Evolutionary conservation across 2,113 vertebrate species (phyloP).

Genomic region (Zosterops borbonicus): DNA sequence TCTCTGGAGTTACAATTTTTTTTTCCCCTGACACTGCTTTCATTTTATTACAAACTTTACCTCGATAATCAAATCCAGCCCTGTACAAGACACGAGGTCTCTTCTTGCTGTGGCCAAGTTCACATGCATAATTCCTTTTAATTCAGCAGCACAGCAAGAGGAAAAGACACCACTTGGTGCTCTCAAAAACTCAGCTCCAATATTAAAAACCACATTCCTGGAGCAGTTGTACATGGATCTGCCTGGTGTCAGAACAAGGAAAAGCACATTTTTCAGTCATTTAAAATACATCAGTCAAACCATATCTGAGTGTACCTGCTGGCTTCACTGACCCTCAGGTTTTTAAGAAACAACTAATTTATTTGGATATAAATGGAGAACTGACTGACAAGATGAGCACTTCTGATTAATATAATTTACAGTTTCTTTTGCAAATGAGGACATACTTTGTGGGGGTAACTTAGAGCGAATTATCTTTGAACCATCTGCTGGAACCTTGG

Average conservation of each 20-base stretch:
- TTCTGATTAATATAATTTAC: not conserved
- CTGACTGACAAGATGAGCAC: not conserved
- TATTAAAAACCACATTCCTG: slow-evolving; percentile 44
- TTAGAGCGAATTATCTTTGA: not conserved
- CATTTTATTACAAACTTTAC: slow-evolving; percentile 22
- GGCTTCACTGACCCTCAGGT: not conserved
- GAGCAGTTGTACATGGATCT: not conserved
- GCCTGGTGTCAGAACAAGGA: not conserved
- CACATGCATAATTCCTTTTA: slow-evolving; percentile 61
- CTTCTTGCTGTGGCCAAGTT: slow-evolving; percentile 42
- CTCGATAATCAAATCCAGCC: slow-evolving; percentile 40
- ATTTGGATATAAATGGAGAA: not conserved
- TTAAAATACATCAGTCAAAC: not conserved
- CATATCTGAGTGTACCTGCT: not conserved
- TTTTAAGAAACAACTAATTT: not conserved
- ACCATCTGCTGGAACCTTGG: not conserved
- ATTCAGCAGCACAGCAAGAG: slow-evolving; percentile 38
- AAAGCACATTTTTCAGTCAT: not conserved
- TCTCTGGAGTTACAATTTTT: not conserved
- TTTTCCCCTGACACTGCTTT: not conserved
- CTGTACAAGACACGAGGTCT: not conserved
- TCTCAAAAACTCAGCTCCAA: slow-evolving; percentile 28
- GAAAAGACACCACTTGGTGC: not conserved
- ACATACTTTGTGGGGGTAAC: not conserved
- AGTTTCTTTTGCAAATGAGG: not conserved